Evolutionary conservation across 1,140 invertebrate genomes (phyloP), one percentile per base, ranked within the genome.

Genomic region (Penaeus vannamei): DNA sequence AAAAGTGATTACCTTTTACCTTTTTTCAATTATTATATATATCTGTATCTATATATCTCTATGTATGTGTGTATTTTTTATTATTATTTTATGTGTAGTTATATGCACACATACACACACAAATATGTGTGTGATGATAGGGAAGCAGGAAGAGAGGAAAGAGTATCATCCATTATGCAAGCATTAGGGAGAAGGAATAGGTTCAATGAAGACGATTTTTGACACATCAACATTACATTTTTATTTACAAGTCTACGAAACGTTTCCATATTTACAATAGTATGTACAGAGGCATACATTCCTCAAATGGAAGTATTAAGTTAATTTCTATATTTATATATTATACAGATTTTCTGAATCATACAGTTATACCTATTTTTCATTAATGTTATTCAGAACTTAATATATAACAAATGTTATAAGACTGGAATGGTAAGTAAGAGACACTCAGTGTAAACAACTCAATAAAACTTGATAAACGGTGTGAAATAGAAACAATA

Each of bases 241-340:
- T 87, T 87, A 87, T 87, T 87, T 87, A 87, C 85, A 87, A 87
- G 85, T 81, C 85, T 87, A 87, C 85, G 85, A 87, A 87, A 86
- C 60, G 36, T 87, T 87, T 87, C 77, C 85, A 87, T 87, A 87
- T 87, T 87, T 87, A 87, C 85, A 87, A 87, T 76, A 82, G 32
- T 87, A 87, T 87, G 53, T 87, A 87, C 85, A 87, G 82, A 61
- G 82, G 64, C 82, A 81, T 87, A 87, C 85, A 87, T 69, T 87
- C 62, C 85, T 81, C 79, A 42, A 81, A 81, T 61, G 69, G 77
- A 79, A 87, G 82, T n/a, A n/a, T 62, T 85, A 53, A 69, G 69
- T 87, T 87, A 87, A 61, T 81, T 82, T 79, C 46, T 79, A 36
- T 64, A 80, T 86, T 80, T 53, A 86, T 87, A 87, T 87, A 87